Evolutionary conservation across 2,888 invertebrate genomes (phyloP).

Genomic region (Podabrus alpinus): DNA sequence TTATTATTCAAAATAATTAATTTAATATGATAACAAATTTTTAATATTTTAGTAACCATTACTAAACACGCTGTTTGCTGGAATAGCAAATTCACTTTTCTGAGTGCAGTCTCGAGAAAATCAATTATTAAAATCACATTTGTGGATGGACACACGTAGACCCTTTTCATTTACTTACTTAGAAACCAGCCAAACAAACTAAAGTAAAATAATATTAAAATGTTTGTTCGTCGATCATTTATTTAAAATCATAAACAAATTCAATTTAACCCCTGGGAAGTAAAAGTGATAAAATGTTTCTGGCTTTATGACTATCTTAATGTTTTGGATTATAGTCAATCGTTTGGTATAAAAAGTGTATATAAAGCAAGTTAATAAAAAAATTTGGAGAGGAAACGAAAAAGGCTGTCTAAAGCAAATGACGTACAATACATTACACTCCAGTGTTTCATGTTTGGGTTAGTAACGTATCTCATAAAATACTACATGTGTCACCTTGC

Average conservation of each 20-base stretch:
- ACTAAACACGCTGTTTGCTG: not conserved
- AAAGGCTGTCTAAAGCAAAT: slow-evolving; percentile 27
- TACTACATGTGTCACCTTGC: slow-evolving; percentile 30
- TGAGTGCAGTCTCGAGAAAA: not conserved
- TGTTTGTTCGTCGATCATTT: not conserved
- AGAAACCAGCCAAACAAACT: not conserved
- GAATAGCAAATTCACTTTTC: not conserved
- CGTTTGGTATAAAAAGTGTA: not conserved
- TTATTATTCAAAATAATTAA: too few relatives aligned
- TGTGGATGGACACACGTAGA: too few relatives aligned
- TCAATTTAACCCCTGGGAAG: not conserved
- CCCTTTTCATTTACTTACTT: too few relatives aligned
- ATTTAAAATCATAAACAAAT: not conserved
- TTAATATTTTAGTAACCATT: not conserved
- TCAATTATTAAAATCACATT: too few relatives aligned
- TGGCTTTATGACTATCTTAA: not conserved
- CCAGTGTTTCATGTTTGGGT: slow-evolving; percentile 26
- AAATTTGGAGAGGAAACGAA: slow-evolving; percentile 17
- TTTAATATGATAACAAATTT: too few relatives aligned
- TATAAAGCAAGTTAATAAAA: not conserved
- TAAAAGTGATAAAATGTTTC: not conserved
- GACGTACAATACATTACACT: slow-evolving; percentile 29
- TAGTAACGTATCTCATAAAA: slow-evolving; percentile 22
- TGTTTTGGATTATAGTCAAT: not conserved
- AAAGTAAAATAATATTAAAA: not conserved